These are phyloP conservation scores for Xyliphius kryptos DNA, from an alignment of 2,113 vertebrate species.

Conservation along the genomic window DNA sequence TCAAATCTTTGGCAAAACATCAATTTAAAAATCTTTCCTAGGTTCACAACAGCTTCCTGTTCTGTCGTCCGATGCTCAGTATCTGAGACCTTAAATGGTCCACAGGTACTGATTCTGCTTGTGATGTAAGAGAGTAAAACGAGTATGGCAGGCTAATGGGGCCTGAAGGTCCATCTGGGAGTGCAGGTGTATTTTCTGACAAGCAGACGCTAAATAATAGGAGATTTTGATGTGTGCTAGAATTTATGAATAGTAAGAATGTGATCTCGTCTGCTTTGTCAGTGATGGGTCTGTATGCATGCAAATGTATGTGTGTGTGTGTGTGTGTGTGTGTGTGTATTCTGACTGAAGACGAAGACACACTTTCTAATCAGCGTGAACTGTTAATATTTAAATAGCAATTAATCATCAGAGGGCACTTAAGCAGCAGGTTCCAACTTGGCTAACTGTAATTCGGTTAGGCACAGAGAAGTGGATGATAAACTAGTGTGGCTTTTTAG, in stretches of 20 bases:
- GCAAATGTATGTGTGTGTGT: neutral
- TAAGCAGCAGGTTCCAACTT: slow-evolving; percentile 15
- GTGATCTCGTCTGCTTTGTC: slow-evolving; percentile 1
- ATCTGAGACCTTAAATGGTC: slow-evolving; percentile 1
- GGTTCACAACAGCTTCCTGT: neutral
- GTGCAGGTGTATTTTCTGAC: slow-evolving; percentile 14
- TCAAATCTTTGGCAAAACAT: neutral
- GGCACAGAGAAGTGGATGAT: slow-evolving; percentile 15
- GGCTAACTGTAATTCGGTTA: slow-evolving; percentile 22
- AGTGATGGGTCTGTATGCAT: no score
- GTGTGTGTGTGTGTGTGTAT: no score
- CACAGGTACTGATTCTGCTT: neutral
- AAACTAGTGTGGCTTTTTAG: neutral
- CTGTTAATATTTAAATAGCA: slow-evolving; percentile 35
- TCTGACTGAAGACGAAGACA: slow-evolving; percentile 10
- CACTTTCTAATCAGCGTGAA: slow-evolving; percentile 17
- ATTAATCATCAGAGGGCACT: slow-evolving; percentile 21
- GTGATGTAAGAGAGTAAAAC: neutral
- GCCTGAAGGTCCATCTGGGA: neutral
- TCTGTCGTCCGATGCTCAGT: neutral
- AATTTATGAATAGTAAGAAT: neutral
- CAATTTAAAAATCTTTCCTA: neutral
- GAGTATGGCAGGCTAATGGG: slow-evolving; percentile 2
- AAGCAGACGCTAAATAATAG: slow-evolving; percentile 15
- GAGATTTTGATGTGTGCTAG: neutral